phyloP scores from a whole-genome alignment of 35 echinoderm and acorn worm genomes.

The Apostichopus japonicus region DNA sequence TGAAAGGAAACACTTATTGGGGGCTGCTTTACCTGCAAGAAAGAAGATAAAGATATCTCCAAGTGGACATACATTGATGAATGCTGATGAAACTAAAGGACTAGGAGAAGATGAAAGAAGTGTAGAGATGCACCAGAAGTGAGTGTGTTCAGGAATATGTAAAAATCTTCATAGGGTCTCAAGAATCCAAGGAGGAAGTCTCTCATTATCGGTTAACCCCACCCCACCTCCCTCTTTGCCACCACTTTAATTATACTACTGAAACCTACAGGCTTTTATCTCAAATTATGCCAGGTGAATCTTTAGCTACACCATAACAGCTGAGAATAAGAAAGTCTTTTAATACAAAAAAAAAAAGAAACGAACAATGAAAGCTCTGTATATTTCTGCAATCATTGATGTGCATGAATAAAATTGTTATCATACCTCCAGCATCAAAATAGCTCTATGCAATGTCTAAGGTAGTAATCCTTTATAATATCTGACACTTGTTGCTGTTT shows the following conservation, averaged over 20 bases:
- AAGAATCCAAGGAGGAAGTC: too few species aligned
- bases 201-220: too few species aligned
- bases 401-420: neutral
- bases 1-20: neutral
- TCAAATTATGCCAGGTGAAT: neutral
- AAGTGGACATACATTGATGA: neutral
- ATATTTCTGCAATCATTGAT: neutral
- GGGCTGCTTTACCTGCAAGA: neutral
- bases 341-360: neutral
- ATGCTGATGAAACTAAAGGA: neutral
- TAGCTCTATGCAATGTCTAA: too few species aligned
- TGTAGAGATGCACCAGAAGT: neutral
- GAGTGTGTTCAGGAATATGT: neutral
- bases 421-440: neutral
- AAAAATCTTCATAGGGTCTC: too few species aligned
- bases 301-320: neutral
- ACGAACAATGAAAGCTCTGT: neutral
- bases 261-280: neutral
- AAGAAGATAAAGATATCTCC: neutral
- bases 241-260: neutral
- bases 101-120: neutral
- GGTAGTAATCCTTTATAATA: neutral
- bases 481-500: neutral
- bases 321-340: neutral
- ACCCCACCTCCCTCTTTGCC: neutral